Percentiles rank a stretch among this genome's conserved stretches.
These are phyloP conservation scores for Yponomeuta malinellus DNA, from an alignment of 2,888 invertebrate species.

Conservation along the genomic window DNA sequence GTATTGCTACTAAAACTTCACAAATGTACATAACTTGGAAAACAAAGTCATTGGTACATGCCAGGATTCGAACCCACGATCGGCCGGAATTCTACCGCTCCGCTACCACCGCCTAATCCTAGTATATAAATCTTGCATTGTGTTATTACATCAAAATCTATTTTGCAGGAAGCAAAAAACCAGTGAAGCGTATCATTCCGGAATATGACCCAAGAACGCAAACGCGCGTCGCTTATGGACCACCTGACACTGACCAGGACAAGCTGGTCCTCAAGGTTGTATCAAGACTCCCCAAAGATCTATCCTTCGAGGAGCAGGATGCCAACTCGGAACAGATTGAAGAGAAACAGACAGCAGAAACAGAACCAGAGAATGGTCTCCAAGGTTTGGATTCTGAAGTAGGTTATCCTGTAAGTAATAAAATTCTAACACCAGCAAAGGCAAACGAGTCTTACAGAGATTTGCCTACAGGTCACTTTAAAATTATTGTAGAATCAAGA, in stretches of 20 bases:
- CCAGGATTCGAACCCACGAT: no score
- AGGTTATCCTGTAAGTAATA: constrained; percentile 19
- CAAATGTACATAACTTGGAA: no score
- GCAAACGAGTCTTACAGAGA: no score
- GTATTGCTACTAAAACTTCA: no score
- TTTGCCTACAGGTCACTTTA: no score
- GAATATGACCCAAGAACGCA: constrained; percentile 7
- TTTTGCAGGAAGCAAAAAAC: not conserved
- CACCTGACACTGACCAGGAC: constrained; percentile 29
- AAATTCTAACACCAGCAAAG: not conserved
- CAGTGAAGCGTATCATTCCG: constrained; percentile 2
- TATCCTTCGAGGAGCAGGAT: constrained; percentile 3
- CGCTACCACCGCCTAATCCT: no score
- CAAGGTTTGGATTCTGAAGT: constrained; percentile 34
- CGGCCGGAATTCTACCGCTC: no score
- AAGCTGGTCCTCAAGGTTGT: constrained; percentile 25
- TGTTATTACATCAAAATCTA: no score
- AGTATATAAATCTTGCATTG: no score
- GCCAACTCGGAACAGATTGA: constrained; percentile 18
- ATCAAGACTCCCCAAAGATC: constrained; percentile 12
- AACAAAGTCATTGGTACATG: no score
- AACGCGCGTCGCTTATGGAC: constrained; percentile 31
- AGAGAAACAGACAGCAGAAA: constrained; percentile 19
- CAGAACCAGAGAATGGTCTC: constrained; percentile 23
- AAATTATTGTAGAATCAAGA: no score